These are phyloP conservation scores for Cisticola juncidis DNA, from an alignment of 2,113 vertebrate species.

Conservation along the genomic window DNA sequence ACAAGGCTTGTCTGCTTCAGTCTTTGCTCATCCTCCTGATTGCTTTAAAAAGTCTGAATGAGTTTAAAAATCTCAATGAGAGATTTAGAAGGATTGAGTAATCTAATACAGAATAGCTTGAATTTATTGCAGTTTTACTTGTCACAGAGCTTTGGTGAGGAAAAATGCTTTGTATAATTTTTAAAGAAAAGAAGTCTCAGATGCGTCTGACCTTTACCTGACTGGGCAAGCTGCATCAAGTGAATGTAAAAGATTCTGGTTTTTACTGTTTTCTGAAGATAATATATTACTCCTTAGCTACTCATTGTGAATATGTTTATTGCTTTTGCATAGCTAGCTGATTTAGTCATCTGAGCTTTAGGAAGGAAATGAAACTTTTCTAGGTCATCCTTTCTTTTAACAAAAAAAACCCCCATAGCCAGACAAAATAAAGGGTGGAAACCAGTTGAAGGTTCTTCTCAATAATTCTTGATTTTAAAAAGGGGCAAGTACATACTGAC, in stretches of 20 bases:
- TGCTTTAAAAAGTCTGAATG: not conserved
- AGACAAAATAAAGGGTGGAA: not conserved
- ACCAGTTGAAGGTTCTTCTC: not conserved
- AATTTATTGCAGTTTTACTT: not conserved
- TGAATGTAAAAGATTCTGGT: not conserved
- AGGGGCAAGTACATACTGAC: not conserved
- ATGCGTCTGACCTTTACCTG: not conserved
- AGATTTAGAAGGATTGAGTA: not conserved
- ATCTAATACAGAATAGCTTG: not conserved
- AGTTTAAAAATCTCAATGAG: not conserved
- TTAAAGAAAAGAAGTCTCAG: not conserved
- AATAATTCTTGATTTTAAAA: not conserved
- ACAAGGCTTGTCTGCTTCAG: not conserved
- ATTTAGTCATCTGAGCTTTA: not conserved
- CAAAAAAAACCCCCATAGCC: not conserved
- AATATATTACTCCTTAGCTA: not conserved
- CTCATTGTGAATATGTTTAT: not conserved
- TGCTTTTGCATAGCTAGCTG: slow-evolving; percentile 15
- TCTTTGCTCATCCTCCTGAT: not conserved
- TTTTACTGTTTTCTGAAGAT: not conserved
- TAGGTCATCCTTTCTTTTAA: not conserved
- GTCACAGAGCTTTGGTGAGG: not conserved
- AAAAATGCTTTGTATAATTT: not conserved
- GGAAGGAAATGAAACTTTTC: not conserved
- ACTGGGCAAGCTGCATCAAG: not conserved